A percentile compares a stretch with the other conserved stretches of the same genome.
Conservation (phyloP, 2,888 invertebrate species). For the Lepidonotus clava region DNA sequence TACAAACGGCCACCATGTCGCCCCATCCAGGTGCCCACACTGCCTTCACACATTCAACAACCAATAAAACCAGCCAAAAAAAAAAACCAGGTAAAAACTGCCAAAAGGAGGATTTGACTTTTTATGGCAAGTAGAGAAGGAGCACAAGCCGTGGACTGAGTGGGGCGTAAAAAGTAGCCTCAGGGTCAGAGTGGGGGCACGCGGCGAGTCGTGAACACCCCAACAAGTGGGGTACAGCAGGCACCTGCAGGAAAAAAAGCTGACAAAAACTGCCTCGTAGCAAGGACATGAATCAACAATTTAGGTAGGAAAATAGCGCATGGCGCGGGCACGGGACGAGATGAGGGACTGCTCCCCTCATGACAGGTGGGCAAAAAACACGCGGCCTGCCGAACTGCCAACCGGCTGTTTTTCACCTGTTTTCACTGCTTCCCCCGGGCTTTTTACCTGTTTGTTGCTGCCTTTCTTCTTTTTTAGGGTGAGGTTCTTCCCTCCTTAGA, state of each 20-base stretch:
- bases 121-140: no score
- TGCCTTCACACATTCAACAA: no score
- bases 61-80: no score
- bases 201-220: no score
- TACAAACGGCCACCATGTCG: no score
- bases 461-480: not conserved
- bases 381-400: not conserved
- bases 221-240: no score
- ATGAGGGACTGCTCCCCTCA: not conserved
- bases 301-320: not conserved
- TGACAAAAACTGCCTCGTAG: not conserved
- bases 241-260: not conserved
- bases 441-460: not conserved
- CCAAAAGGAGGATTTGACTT: no score
- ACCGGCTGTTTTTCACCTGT: not conserved
- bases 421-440: not conserved
- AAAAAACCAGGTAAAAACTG: no score
- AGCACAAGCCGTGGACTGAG: no score
- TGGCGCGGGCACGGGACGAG: not conserved
- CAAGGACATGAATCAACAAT: constrained; percentile 15
- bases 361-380: not conserved
- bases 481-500: not conserved
- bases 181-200: no score
- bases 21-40: no score
- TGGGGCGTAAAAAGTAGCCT: no score